Base-by-base conservation (phyloP, 2,797 vertebrate genomes). In the Lacerta bilineata region DNA sequence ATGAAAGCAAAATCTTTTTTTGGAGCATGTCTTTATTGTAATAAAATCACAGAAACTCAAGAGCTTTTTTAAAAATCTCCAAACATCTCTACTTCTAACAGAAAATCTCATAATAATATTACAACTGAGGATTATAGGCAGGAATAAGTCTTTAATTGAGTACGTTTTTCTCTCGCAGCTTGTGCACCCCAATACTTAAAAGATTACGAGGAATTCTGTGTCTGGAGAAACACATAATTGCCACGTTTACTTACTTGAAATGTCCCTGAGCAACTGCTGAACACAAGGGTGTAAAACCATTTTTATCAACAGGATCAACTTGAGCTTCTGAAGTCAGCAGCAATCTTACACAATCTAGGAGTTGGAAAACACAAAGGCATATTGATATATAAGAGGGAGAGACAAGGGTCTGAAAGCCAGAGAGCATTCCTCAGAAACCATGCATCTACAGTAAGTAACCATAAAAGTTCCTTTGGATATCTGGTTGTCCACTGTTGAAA, bases 261-360 rank as follows among this genome's bases (percentile, higher is more conserved):
- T 98, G 98, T 96, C 98, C 98, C 93, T 98, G 97, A 96, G 97
- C 97, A 93, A 98, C 97, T 94, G 98, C 98, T 86, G 97, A 96
- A 97, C 99, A 98, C 97, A 99, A 97, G 93, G 98, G 97, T 89
- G 98, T 98, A 96, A 98, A 98, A 97, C 98, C 98, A 86, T 98
- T 97, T 97, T 97, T 97, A 95, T 98, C 97, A 90, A 97, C 97
- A 96, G 97, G 97, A 89, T 98, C 96, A 96, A 98, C 97, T 97
- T 97, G 97, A 91, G 96, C 97, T 97, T 98, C 97, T 88, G 97
- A 98, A 95, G 96, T 98, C 97, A 99, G 98, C 98, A 99, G 98
- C 98, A 99, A 98, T 96, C 97, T 98, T 95, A 99, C 98, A 97
- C 98, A 99, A 92, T 99, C 99, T 99, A 94, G 25, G 80, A 94